Conservation (phyloP, 2,797 vertebrate species). For the Otolemur crassicaudatus region DNA sequence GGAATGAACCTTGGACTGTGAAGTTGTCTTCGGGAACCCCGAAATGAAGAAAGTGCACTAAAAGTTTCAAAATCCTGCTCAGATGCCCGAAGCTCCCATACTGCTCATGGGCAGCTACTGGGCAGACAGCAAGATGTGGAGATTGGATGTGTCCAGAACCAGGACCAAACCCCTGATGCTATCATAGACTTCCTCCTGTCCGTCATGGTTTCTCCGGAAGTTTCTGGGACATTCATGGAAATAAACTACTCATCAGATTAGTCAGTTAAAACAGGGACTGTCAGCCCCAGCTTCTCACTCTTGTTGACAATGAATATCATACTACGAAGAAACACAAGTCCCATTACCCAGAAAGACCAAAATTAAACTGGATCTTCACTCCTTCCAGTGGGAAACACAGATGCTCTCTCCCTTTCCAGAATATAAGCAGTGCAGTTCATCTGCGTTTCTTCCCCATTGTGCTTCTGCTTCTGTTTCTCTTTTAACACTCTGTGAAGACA, state of each 20-base stretch:
- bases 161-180: slow-evolving; percentile 44
- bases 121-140: slow-evolving; percentile 12
- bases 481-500: slow-evolving; percentile 2
- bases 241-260: background rate
- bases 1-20: background rate
- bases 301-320: background rate
- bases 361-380: background rate
- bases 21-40: background rate
- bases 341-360: background rate
- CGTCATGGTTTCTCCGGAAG: background rate
- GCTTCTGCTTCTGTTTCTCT: slow-evolving; percentile 41
- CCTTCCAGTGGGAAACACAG: background rate
- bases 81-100: background rate
- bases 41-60: background rate
- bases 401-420: background rate
- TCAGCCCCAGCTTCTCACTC: background rate
- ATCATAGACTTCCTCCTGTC: background rate
- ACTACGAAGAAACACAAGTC: background rate
- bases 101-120: background rate
- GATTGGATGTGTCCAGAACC: slow-evolving; percentile 4
- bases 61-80: background rate
- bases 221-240: background rate
- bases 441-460: background rate
- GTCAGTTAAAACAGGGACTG: background rate
- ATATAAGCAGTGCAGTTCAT: background rate